Evolutionary conservation across 2,888 invertebrate species (phyloP).

Genomic region (Drosophila kokeensis): DNA sequence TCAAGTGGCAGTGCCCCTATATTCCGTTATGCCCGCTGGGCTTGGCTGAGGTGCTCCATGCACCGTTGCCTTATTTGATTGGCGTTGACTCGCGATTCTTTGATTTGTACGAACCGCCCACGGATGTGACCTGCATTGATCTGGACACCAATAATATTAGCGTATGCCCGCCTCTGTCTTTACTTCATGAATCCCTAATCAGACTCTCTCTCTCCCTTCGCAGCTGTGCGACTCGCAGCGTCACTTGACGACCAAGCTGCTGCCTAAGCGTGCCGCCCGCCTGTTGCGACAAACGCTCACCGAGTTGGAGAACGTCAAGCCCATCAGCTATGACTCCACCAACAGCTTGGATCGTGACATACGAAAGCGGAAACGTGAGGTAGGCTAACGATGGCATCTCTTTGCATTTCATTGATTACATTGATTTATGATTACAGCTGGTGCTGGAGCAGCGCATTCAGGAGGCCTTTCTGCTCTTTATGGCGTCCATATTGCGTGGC

Average conservation of each 20-base stretch:
- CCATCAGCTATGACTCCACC: constrained; percentile 86
- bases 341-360: constrained; percentile 93
- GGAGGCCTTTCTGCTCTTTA: constrained; percentile 98
- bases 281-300: constrained; percentile 92
- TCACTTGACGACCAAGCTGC: constrained; percentile 91
- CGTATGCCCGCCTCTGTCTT: constrained; percentile 85
- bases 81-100: constrained; percentile 99
- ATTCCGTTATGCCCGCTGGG: constrained; percentile 99
- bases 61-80: constrained; percentile 98
- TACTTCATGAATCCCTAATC: not conserved
- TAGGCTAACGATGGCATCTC: constrained; percentile 25
- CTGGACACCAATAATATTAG: constrained; percentile 98
- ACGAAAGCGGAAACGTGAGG: constrained; percentile 91
- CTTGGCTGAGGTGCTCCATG: constrained; percentile 97
- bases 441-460: constrained; percentile 96
- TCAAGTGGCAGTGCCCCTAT: constrained; percentile 99
- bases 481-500: constrained; percentile 95
- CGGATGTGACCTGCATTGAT: constrained; percentile 98
- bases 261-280: constrained; percentile 95
- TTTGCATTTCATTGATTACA: not conserved
- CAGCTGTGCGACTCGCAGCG: constrained; percentile 95
- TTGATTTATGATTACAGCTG: constrained; percentile 86
- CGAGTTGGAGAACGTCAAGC: constrained; percentile 88
- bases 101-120: constrained; percentile 97
- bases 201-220: not conserved